Conservation (phyloP, 2,888 invertebrate genomes). For the Xestia sexstrigata region DNA sequence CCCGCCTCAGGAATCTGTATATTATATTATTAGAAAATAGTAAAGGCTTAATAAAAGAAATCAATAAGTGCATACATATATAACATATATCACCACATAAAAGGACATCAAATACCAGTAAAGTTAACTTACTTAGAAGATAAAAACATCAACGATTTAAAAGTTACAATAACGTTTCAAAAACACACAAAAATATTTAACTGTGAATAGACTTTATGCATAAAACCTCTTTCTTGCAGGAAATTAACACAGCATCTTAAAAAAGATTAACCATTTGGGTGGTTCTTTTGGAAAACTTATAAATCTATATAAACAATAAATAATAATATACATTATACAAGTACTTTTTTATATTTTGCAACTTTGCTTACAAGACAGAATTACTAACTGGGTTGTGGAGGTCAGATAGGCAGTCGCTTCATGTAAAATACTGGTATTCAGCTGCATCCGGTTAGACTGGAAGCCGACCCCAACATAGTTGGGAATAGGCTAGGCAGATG, state of each 20-base stretch:
- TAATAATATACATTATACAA: neutral
- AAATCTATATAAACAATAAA: neutral
- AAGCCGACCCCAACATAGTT: too few relatives aligned
- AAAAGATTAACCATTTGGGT: neutral
- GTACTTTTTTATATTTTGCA: neutral
- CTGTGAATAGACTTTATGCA: slow-evolving; percentile 8
- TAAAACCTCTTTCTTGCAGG: neutral
- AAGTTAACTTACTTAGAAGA: slow-evolving; percentile 15
- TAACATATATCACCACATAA: slow-evolving; percentile 38
- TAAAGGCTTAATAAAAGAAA: neutral
- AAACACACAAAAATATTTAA: slow-evolving; percentile 45
- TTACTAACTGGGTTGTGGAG: too few relatives aligned
- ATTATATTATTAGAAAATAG: neutral
- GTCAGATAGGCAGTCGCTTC: too few relatives aligned
- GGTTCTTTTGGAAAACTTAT: neutral
- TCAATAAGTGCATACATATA: neutral
- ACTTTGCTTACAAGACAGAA: neutral
- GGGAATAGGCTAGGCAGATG: too few relatives aligned
- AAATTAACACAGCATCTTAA: slow-evolving; percentile 1
- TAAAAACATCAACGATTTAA: slow-evolving; percentile 45
- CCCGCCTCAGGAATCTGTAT: neutral
- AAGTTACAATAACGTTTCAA: slow-evolving; percentile 38
- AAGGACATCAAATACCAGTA: slow-evolving; percentile 23
- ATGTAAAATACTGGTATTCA: too few relatives aligned
- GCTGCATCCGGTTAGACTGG: too few relatives aligned